phyloP scores from a whole-genome alignment of 2,888 invertebrate genomes.

The Oxyscelio sp. region DNA sequence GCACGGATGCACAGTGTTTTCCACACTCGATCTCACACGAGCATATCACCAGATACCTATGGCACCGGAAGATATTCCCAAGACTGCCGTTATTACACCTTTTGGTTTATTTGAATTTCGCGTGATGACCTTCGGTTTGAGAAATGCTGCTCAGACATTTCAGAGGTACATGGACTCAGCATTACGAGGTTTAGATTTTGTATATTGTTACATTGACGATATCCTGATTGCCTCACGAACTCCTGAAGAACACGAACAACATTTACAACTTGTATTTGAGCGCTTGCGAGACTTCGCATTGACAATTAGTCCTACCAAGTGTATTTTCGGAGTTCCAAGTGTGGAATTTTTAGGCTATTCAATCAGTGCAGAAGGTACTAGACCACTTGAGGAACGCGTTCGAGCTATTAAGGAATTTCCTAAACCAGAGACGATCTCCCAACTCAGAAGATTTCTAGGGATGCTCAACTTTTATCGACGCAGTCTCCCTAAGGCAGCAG shows the following conservation, averaged over 20 bases:
- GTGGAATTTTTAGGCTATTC: constrained; percentile 60
- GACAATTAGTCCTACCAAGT: constrained; percentile 70
- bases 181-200: no score
- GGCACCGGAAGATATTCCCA: no score
- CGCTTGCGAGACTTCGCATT: constrained; percentile 69
- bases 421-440: constrained; percentile 36
- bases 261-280: neutral
- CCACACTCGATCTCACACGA: no score
- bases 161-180: no score
- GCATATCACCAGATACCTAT: no score
- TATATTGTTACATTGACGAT: constrained; percentile 67
- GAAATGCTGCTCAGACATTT: no score
- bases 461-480: constrained; percentile 48
- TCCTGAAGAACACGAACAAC: neutral
- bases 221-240: constrained; percentile 3
- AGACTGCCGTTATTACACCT: no score
- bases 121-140: no score
- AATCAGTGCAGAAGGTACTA: constrained; percentile 76
- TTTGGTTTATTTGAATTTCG: no score
- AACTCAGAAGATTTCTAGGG: constrained; percentile 57
- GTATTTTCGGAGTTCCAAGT: constrained; percentile 16
- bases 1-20: no score
- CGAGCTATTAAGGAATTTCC: constrained; percentile 73
- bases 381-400: constrained; percentile 82
- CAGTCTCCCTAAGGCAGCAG: constrained; percentile 58